Evolutionary conservation across 2,888 invertebrate species (phyloP).

Genomic region (Caenorhabditis afra): DNA sequence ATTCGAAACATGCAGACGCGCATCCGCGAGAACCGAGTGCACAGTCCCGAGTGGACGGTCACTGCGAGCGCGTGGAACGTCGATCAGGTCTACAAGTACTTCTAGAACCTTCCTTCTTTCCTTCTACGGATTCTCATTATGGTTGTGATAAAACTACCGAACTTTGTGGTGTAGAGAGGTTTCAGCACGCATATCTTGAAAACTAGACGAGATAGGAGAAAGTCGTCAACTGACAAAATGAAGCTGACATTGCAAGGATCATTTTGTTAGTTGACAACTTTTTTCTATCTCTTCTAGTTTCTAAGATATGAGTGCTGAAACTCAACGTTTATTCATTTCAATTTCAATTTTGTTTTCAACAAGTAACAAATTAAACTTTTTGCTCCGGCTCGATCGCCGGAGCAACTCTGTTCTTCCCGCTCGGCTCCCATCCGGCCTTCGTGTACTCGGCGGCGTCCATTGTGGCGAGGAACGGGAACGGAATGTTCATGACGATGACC

Average conservation of each 20-base stretch:
- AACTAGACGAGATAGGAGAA: too few species aligned
- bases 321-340: too few species aligned
- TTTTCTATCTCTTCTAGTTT: too few species aligned
- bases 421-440: conserved; percentile 51
- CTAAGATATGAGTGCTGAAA: too few species aligned
- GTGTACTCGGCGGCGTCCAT: conserved; percentile 63
- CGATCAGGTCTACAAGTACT: conserved; percentile 68
- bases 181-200: too few species aligned
- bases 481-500: conserved; percentile 57
- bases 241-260: too few species aligned
- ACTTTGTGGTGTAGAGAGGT: too few species aligned
- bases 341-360: too few species aligned
- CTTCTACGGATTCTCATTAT: too few species aligned
- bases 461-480: conserved; percentile 60
- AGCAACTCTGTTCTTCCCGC: conserved; percentile 16
- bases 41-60: conserved; percentile 65
- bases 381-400: conserved; percentile 9
- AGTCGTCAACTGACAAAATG: too few species aligned
- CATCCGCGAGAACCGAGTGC: conserved; percentile 50
- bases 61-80: conserved; percentile 72
- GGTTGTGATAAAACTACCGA: neutral
- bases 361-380: too few species aligned
- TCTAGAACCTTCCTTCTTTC: conserved; percentile 22
- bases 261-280: too few species aligned
- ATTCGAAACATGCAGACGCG: conserved; percentile 56